Evolutionary conservation across 2,797 vertebrate genomes (phyloP).

Genomic region (Leptoclinus maculatus): DNA sequence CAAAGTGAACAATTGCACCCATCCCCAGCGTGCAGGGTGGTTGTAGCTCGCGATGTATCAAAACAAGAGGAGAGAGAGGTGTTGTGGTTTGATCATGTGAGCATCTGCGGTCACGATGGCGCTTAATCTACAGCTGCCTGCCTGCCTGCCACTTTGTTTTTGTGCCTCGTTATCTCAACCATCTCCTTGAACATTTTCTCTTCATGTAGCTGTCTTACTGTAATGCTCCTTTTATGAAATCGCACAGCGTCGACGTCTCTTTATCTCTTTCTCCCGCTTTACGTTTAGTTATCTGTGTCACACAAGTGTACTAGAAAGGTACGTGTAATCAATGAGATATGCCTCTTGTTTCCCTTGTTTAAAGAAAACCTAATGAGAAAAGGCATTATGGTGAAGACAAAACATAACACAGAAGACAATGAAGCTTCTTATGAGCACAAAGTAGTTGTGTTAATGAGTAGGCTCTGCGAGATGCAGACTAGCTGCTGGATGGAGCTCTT

Average conservation of each 20-base stretch:
- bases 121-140: slow-evolving; percentile 70
- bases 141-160: slow-evolving; percentile 51
- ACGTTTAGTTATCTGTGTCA: neutral
- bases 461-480: slow-evolving; percentile 2
- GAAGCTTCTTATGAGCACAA: slow-evolving; percentile 1
- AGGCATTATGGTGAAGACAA: slow-evolving; percentile 5
- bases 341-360: neutral
- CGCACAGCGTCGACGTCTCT: neutral
- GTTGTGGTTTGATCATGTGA: slow-evolving; percentile 72
- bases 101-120: slow-evolving; percentile 67
- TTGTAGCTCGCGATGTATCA: slow-evolving; percentile 56
- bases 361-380: neutral
- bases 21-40: slow-evolving; percentile 12
- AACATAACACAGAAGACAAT: neutral
- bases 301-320: slow-evolving; percentile 1
- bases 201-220: slow-evolving; percentile 30
- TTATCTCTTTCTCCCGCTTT: slow-evolving; percentile 7
- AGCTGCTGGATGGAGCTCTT: slow-evolving; percentile 12
- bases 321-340: slow-evolving; percentile 17
- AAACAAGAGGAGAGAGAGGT: slow-evolving; percentile 53
- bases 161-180: slow-evolving; percentile 50
- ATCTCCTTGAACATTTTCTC: slow-evolving; percentile 45
- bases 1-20: slow-evolving; percentile 32
- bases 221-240: slow-evolving; percentile 2
- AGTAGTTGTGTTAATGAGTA: slow-evolving; percentile 9